phyloP scores from a whole-genome alignment of 2,888 invertebrate genomes.

The Drosophila gaucha region DNA sequence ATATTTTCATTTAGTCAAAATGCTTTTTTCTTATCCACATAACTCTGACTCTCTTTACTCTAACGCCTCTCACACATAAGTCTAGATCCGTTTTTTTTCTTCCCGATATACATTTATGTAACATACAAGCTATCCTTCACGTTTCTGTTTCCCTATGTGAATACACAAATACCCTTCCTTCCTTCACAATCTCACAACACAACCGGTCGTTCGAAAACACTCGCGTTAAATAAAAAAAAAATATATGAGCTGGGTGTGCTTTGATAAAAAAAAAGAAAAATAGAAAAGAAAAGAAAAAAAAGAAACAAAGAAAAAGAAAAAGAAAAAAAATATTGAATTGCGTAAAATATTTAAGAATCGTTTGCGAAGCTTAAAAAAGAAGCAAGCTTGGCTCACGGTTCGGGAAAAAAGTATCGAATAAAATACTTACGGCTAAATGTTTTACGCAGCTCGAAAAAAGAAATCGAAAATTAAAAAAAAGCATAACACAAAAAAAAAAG shows the following conservation, averaged over 20 bases:
- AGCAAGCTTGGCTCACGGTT: conserved; percentile 16
- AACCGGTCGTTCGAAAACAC: background rate
- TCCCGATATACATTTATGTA: background rate
- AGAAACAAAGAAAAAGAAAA: background rate
- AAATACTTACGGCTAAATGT: conserved; percentile 46
- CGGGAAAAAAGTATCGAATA: conserved; percentile 20
- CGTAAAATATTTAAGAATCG: conserved; percentile 43
- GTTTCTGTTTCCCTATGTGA: background rate
- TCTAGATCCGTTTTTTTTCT: background rate
- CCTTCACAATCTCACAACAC: background rate
- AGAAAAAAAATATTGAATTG: conserved; percentile 24
- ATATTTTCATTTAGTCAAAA: too few species aligned
- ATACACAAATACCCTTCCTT: background rate
- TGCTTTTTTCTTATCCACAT: background rate
- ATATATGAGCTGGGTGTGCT: too few species aligned
- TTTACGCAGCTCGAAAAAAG: conserved; percentile 54
- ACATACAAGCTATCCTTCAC: background rate
- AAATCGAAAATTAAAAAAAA: conserved; percentile 6
- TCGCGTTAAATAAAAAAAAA: background rate
- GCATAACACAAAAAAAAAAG: conserved; percentile 10
- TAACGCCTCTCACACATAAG: conserved; percentile 3
- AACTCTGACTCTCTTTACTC: background rate
- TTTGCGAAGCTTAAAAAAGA: conserved; percentile 13
- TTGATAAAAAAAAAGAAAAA: background rate
- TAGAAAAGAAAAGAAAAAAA: conserved; percentile 3